Percentiles rank a stretch among this genome's conserved stretches.
These are phyloP conservation scores for Leptura quadrifasciata DNA, from an alignment of 2,888 invertebrate species.

Conservation along the genomic window DNA sequence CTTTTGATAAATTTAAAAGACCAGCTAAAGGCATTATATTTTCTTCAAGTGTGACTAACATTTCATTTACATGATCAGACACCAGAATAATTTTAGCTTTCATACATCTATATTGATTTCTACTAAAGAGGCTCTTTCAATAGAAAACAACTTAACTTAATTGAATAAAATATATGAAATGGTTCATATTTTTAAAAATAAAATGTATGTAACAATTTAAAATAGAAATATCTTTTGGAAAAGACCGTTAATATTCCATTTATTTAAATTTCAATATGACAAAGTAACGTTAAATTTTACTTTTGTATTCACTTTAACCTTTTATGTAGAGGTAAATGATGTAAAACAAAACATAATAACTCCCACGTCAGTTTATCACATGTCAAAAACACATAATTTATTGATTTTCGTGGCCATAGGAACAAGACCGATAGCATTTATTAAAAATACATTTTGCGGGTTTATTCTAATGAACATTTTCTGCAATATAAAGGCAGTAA, in stretches of 20 bases:
- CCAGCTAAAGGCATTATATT: too few relatives aligned
- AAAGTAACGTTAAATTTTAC: neutral
- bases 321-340: neutral
- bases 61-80: too few relatives aligned
- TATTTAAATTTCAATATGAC: neutral
- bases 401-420: neutral
- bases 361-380: neutral
- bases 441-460: neutral
- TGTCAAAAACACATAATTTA: neutral
- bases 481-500: neutral
- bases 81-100: too few relatives aligned
- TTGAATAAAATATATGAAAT: too few relatives aligned
- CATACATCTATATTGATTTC: too few relatives aligned
- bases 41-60: too few relatives aligned
- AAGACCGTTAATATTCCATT: neutral
- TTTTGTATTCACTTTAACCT: neutral
- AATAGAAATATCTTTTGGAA: neutral
- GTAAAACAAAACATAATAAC: neutral
- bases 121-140: too few relatives aligned
- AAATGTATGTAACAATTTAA: too few relatives aligned
- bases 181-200: too few relatives aligned
- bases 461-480: neutral
- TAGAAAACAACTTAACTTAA: too few relatives aligned
- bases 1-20: too few relatives aligned
- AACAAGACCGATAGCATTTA: neutral